Conservation (phyloP, 2,888 invertebrate genomes). For the Meiosimyza decipiens region DNA sequence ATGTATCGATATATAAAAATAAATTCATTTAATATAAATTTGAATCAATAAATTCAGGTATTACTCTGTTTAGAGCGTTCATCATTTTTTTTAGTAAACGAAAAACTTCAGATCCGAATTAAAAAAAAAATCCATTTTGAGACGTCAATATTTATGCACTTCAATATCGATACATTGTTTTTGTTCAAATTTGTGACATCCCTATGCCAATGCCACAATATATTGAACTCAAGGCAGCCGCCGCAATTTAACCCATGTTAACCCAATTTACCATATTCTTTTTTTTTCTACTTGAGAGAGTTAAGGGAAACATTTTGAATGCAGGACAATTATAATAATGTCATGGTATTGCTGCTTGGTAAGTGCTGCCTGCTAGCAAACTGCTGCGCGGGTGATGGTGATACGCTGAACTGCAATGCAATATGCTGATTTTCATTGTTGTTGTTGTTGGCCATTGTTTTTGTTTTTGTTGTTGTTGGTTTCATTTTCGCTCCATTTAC, state of each 20-base stretch:
- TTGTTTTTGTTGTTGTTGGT: not conserved
- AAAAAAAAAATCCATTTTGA: no score
- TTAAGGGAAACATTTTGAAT: no score
- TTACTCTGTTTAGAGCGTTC: no score
- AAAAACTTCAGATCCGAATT: no score
- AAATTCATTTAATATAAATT: no score
- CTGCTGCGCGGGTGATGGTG: slow-evolving; percentile 13
- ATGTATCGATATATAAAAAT: no score
- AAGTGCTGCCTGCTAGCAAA: no score
- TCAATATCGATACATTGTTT: not conserved
- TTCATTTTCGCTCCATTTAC: slow-evolving; percentile 21
- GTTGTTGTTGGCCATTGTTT: not conserved
- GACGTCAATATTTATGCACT: not conserved
- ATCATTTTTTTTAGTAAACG: no score
- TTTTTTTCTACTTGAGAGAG: slow-evolving; percentile 14
- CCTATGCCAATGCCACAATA: slow-evolving; percentile 15
- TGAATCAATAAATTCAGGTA: no score
- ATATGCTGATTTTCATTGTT: slow-evolving; percentile 2
- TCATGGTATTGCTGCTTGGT: no score
- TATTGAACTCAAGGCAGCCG: slow-evolving; percentile 14
- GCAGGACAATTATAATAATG: no score
- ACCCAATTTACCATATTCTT: slow-evolving; percentile 31
- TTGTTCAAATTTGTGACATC: not conserved
- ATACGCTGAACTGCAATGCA: not conserved
- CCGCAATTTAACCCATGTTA: slow-evolving; percentile 22